Evolutionary conservation across 2,888 invertebrate genomes (phyloP).

Genomic region (Eurytoma adleriae): DNA sequence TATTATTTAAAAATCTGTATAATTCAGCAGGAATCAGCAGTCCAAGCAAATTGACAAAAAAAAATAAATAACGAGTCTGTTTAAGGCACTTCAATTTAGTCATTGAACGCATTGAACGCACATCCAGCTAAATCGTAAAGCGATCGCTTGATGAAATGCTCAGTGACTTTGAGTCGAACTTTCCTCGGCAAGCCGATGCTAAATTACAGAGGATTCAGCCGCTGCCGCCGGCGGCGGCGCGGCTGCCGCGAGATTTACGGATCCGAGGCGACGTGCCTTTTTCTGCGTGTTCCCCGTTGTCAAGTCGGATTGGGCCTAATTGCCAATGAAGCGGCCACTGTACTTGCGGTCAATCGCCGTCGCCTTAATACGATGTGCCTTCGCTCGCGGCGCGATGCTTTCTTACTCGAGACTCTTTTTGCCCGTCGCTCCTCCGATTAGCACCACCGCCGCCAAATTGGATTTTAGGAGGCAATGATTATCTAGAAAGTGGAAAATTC

Average conservation of each 20-base stretch:
- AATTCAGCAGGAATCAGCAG: too few relatives aligned
- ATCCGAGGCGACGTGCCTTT: slow-evolving; percentile 1
- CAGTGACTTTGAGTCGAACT: slow-evolving; percentile 9
- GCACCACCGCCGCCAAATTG: slow-evolving; percentile 13
- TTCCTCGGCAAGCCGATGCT: slow-evolving; percentile 10
- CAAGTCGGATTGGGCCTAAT: slow-evolving; percentile 53
- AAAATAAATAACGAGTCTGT: too few relatives aligned
- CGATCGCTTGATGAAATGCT: not conserved
- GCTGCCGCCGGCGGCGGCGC: too few relatives aligned
- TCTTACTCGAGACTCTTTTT: slow-evolving; percentile 8
- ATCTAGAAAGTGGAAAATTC: slow-evolving; percentile 37
- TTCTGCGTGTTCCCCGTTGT: slow-evolving; percentile 12
- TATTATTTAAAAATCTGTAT: too few relatives aligned
- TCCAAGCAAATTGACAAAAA: too few relatives aligned
- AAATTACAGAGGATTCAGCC: not conserved
- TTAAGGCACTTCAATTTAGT: too few relatives aligned
- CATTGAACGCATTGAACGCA: too few relatives aligned
- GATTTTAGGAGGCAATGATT: slow-evolving; percentile 32
- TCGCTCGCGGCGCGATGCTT: not conserved
- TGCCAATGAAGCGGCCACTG: slow-evolving; percentile 54
- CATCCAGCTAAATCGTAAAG: too few relatives aligned
- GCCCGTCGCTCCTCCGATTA: not conserved
- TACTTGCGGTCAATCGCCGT: not conserved
- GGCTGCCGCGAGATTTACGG: slow-evolving; percentile 12
- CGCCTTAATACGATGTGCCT: not conserved